Conservation (phyloP, 2,113 vertebrate genomes). For the Lepisosteus oculatus region DNA sequence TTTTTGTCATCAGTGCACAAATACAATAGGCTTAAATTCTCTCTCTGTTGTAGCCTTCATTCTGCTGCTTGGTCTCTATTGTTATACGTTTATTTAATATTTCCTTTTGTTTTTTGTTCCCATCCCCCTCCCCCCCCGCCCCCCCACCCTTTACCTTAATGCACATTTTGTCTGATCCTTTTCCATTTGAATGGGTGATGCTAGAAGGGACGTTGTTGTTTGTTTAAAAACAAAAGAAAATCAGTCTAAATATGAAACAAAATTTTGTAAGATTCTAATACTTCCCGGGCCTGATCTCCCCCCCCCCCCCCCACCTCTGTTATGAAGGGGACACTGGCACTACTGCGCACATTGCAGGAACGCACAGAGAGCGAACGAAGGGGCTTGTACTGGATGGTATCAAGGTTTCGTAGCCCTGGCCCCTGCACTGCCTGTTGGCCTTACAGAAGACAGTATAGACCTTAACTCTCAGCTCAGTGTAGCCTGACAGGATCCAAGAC, state of each 20-base stretch:
- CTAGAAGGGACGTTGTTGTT: slow-evolving; percentile 86
- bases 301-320: slow-evolving; percentile 10
- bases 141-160: slow-evolving; percentile 80
- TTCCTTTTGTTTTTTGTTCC: slow-evolving; percentile 18
- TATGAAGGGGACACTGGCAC: slow-evolving; percentile 67
- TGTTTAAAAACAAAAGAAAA: slow-evolving; percentile 58
- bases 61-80: slow-evolving; percentile 96
- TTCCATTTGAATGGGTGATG: slow-evolving; percentile 91
- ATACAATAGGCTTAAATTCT: slow-evolving; percentile 94
- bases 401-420: not conserved
- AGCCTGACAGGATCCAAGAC: too few relatives aligned
- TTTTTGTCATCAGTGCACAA: slow-evolving; percentile 98
- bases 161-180: slow-evolving; percentile 87
- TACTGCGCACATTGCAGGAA: slow-evolving; percentile 62
- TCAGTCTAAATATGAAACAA: slow-evolving; percentile 51
- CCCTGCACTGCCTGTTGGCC: slow-evolving; percentile 5
- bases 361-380: not conserved
- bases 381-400: not conserved
- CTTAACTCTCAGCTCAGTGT: too few relatives aligned
- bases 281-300: slow-evolving; percentile 73
- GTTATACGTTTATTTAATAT: slow-evolving; percentile 61
- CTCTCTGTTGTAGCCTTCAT: slow-evolving; percentile 97
- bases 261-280: slow-evolving; percentile 64
- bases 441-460: not conserved
- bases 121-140: slow-evolving; percentile 31